Percentiles rank a stretch among this genome's conserved stretches.
These are phyloP conservation scores for Homarus americanus DNA, from an alignment of 1,140 invertebrate genomes.

Conservation along the genomic window DNA sequence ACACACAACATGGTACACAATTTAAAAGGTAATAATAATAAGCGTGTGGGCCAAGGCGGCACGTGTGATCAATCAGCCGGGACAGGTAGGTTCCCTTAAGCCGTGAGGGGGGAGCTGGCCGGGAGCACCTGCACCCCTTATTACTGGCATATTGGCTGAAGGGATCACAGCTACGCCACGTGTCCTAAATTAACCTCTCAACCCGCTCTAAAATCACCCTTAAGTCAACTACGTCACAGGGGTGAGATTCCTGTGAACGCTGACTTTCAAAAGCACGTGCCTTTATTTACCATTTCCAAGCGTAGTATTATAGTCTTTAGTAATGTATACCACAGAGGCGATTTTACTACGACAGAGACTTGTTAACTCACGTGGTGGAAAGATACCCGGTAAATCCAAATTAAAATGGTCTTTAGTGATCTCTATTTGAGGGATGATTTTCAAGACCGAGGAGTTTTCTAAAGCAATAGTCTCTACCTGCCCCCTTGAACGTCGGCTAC, in stretches of 20 bases:
- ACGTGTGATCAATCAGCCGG: background rate
- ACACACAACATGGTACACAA: background rate
- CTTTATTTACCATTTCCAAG: too few relatives aligned
- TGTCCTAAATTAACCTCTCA: background rate
- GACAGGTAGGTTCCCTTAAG: background rate
- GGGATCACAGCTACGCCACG: background rate
- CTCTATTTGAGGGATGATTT: too few relatives aligned
- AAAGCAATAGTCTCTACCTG: too few relatives aligned
- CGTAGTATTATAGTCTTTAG: too few relatives aligned
- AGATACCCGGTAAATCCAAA: background rate
- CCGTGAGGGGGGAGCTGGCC: background rate
- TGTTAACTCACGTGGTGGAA: too few relatives aligned
- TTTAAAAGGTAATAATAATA: background rate
- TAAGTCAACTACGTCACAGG: too few relatives aligned
- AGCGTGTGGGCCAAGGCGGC: background rate
- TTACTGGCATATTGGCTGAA: background rate
- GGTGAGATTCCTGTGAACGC: too few relatives aligned
- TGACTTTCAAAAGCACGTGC: too few relatives aligned
- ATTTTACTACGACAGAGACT: too few relatives aligned
- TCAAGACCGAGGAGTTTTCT: too few relatives aligned
- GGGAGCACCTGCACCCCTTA: background rate
- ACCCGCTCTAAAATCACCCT: background rate
- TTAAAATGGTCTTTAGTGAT: background rate
- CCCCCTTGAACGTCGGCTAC: too few relatives aligned
- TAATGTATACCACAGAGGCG: too few relatives aligned